Evolutionary conservation across 2,113 vertebrate species (phyloP).

Genomic region (Amphiprion percula): DNA sequence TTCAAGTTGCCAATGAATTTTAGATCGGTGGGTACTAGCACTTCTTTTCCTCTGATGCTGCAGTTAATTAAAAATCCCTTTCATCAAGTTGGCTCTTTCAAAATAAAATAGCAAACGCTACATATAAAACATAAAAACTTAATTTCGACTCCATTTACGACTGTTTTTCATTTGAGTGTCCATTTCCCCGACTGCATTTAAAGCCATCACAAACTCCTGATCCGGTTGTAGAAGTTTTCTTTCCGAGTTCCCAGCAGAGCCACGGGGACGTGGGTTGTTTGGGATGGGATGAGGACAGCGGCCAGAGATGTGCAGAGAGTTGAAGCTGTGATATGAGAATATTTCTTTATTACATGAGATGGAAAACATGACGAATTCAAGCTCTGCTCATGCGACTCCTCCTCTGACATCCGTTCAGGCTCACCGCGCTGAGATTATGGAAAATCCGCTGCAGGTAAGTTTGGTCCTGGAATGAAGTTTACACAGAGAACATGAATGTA

Average conservation of each 20-base stretch:
- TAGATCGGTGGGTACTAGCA: too few relatives aligned
- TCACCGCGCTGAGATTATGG: conserved; percentile 55
- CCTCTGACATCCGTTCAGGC: conserved; percentile 19
- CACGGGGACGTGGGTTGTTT: conserved; percentile 23
- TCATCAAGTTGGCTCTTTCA: too few relatives aligned
- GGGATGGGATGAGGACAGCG: conserved; percentile 31
- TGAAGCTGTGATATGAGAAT: not conserved
- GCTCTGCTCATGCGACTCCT: not conserved
- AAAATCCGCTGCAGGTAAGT: conserved; percentile 74
- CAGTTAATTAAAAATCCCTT: too few relatives aligned
- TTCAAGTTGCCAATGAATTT: not conserved
- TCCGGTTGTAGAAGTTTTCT: conserved; percentile 44
- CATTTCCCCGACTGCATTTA: not conserved
- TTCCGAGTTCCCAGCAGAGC: conserved; percentile 9
- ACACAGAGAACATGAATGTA: not conserved
- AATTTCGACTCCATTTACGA: not conserved
- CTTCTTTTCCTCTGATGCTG: too few relatives aligned
- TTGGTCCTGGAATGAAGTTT: not conserved
- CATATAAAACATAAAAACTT: not conserved
- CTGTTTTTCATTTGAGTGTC: rapidly evolving
- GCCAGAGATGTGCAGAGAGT: conserved; percentile 38
- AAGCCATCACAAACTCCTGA: conserved; percentile 40
- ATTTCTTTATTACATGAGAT: conserved; percentile 6
- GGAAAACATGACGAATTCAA: conserved; percentile 70
- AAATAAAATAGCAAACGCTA: too few relatives aligned